Base-by-base conservation (phyloP, 2,113 vertebrate species). In the Gobius niger region DNA sequence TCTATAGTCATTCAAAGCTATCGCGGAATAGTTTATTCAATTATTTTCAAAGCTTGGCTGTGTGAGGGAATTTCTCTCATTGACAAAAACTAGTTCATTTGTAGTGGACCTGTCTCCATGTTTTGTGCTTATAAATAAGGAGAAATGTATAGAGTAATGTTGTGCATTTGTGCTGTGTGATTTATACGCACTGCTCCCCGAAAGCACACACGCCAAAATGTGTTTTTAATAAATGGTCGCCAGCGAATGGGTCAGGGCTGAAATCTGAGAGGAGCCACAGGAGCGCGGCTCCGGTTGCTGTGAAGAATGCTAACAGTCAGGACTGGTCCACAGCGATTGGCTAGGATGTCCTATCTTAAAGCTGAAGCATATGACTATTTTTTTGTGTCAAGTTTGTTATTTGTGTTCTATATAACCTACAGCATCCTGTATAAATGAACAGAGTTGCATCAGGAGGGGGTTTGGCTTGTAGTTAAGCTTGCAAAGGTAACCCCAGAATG, bases 201-300 rank as follows among this genome's bases (percentile, higher is more conserved):
- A 56, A 79, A 87, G 85, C 66, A 52, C 76, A 78, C 66, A 50
- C 73, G 76, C 72, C 81, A 78, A 85, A 92, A 91, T 89, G 90
- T 91, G 92, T 86, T 90, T 92, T 90, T 90, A 77, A 91, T 91
- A 88, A 92, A 91, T 88, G 88, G 87, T 84, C 82, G 85, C 85
- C 67, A 82, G 76, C 87, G 91, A 91, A 91, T 86, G 87, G 90
- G 81, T 67, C 82, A 47, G 80, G 90, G 88, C 78, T 89, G 93
- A 92, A 95, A 94, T 84, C 82, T 82, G 89, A 94, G 90, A 87
- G 84, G 54, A 71, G 63, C n/a, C 52, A 14, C 78, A 77, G 49
- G 51, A 81, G 83, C 73, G 71, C 14, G 77, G 81, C 80, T 93
- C 88, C 83, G 73, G 82, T 93, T 93, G 90, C 88, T 44, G 18